Percentiles rank a stretch among this genome's conserved stretches.
Evolutionary conservation across 2,888 invertebrate genomes (phyloP).

Genomic region (Alloplasta piceator): DNA sequence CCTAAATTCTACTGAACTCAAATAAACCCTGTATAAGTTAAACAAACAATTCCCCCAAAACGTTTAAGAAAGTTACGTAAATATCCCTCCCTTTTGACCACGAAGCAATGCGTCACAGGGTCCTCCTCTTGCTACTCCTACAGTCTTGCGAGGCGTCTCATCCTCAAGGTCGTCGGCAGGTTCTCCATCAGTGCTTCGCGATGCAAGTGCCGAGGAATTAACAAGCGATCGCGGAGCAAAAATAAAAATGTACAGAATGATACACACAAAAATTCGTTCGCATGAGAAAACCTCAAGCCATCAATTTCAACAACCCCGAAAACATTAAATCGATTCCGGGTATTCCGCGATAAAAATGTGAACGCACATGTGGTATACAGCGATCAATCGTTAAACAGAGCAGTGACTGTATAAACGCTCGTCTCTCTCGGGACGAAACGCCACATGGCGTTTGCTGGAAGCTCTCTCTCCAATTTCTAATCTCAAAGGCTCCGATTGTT

Average conservation of each 20-base stretch:
- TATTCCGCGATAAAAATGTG: constrained; percentile 7
- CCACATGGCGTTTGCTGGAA: constrained; percentile 9
- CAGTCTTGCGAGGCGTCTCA: constrained; percentile 4
- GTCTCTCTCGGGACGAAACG: neutral
- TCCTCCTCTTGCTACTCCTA: constrained; percentile 21
- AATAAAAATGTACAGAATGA: constrained; percentile 13
- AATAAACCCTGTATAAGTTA: too few species aligned
- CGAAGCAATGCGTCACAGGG: neutral
- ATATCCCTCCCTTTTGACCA: neutral
- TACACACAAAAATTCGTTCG: neutral
- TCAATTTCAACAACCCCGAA: neutral
- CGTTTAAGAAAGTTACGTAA: too few species aligned
- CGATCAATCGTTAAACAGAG: constrained; percentile 14
- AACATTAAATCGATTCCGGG: constrained; percentile 34
- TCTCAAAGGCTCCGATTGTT: constrained; percentile 36
- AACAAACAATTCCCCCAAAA: too few species aligned
- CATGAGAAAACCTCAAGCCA: constrained; percentile 27
- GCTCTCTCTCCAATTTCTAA: constrained; percentile 4
- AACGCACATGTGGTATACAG: constrained; percentile 1
- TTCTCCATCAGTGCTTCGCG: neutral
- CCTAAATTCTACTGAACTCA: too few species aligned
- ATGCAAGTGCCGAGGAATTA: neutral
- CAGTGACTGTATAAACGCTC: neutral
- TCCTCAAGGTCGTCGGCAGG: constrained; percentile 43
- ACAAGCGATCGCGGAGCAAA: neutral